These are phyloP conservation scores for Pseudois nayaur DNA, from an alignment of 2,113 vertebrate species.

Conservation along the genomic window DNA sequence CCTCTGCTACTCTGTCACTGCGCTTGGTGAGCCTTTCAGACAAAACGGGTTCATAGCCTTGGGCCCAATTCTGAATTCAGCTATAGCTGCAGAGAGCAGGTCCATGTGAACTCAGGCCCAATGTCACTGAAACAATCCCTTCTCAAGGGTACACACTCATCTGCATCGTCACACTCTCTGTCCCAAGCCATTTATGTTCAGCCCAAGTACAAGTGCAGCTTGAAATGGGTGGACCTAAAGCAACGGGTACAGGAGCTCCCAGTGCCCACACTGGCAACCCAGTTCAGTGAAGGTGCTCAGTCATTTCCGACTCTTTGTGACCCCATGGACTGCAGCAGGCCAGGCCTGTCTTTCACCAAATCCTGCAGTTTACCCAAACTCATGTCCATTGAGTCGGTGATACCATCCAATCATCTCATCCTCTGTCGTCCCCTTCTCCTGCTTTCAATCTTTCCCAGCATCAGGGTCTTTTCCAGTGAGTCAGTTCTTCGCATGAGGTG, in stretches of 20 bases:
- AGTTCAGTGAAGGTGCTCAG: neutral
- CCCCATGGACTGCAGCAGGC: rapidly evolving
- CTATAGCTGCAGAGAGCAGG: rapidly evolving
- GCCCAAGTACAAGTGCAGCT: neutral
- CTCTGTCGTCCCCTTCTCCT: neutral
- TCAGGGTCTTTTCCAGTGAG: neutral
- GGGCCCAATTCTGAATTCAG: neutral
- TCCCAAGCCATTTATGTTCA: neutral
- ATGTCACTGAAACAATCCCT: neutral
- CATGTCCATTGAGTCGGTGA: neutral
- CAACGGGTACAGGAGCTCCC: neutral
- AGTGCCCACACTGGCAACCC: rapidly evolving
- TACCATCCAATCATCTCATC: neutral
- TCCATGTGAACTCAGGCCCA: neutral
- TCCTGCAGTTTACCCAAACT: neutral
- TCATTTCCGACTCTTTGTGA: rapidly evolving
- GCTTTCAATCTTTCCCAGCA: neutral
- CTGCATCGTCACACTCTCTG: neutral
- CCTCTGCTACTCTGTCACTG: neutral
- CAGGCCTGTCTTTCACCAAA: neutral
- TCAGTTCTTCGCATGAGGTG: neutral
- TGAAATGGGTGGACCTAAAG: neutral
- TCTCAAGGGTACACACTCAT: neutral
- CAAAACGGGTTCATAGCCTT: rapidly evolving
- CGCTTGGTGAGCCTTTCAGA: neutral